These are phyloP conservation scores for Typhlichthys subterraneus DNA, from an alignment of 2,797 vertebrate species.

Conservation along the genomic window DNA sequence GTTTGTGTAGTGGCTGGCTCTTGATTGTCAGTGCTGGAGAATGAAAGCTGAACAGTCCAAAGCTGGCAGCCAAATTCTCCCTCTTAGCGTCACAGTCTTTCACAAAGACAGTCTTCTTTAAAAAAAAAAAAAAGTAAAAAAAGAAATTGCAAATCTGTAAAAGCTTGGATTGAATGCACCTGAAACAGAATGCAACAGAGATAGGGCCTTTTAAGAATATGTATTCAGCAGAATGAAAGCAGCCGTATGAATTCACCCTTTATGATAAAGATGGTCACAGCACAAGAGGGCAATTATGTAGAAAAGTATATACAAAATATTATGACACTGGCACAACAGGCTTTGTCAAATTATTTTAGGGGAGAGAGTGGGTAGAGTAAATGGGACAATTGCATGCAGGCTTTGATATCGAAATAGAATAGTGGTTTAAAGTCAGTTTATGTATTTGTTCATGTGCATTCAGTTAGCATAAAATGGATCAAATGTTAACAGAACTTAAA, in stretches of 20 bases:
- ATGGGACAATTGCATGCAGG: too few species aligned
- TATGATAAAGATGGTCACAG: slow-evolving; percentile 4
- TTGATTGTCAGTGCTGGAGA: slow-evolving; percentile 89
- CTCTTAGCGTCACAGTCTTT: slow-evolving; percentile 74
- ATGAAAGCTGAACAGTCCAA: slow-evolving; percentile 80
- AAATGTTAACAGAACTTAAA: too few species aligned
- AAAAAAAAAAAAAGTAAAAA: slow-evolving; percentile 54
- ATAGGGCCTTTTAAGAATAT: slow-evolving; percentile 20
- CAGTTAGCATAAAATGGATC: too few species aligned
- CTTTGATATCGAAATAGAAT: too few species aligned
- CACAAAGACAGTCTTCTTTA: slow-evolving; percentile 72
- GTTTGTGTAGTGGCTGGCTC: slow-evolving; percentile 67
- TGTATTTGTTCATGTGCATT: too few species aligned
- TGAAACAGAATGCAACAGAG: slow-evolving; percentile 53
- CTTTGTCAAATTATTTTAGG: neutral
- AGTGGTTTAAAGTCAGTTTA: too few species aligned
- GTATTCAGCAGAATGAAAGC: neutral
- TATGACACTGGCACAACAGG: neutral
- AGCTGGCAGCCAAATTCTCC: slow-evolving; percentile 79
- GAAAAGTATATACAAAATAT: neutral
- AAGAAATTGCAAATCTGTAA: slow-evolving; percentile 76
- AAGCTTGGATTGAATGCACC: slow-evolving; percentile 73
- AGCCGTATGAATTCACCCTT: slow-evolving; percentile 1
- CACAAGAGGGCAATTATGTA: neutral
- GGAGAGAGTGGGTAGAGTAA: neutral